Evolutionary conservation across 2,113 vertebrate species (phyloP).

Genomic region (Bujurquina vittata): DNA sequence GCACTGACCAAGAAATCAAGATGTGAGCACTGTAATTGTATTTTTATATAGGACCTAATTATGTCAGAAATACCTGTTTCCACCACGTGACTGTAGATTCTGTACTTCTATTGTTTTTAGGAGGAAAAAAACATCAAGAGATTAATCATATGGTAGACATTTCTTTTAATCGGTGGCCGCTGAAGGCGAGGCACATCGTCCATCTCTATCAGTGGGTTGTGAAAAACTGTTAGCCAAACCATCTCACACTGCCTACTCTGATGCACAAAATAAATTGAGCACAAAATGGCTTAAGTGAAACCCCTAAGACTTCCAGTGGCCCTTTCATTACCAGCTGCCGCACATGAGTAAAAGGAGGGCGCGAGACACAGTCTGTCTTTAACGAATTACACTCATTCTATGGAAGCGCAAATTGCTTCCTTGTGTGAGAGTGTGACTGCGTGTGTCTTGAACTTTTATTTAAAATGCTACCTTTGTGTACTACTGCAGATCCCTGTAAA

Average conservation of each 20-base stretch:
- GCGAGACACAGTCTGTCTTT: conserved; percentile 44
- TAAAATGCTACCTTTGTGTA: conserved; percentile 36
- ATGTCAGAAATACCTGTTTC: neutral
- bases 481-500: neutral
- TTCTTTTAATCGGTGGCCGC: conserved; percentile 1
- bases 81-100: neutral
- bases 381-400: conserved; percentile 60
- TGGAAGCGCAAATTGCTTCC: conserved; percentile 70
- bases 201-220: conserved; percentile 38
- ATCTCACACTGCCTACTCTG: conserved; percentile 41
- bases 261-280: conserved; percentile 62
- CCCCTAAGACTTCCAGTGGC: conserved; percentile 46
- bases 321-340: conserved; percentile 56
- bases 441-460: conserved; percentile 26
- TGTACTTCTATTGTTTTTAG: neutral
- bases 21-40: conserved; percentile 1
- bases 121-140: neutral
- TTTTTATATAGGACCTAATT: conserved; percentile 28
- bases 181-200: conserved; percentile 18
- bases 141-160: conserved; percentile 18
- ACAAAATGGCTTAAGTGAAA: conserved; percentile 64
- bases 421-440: conserved; percentile 35
- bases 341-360: conserved; percentile 50
- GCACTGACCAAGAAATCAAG: conserved; percentile 23
- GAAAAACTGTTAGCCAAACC: conserved; percentile 28